Conservation (phyloP, 2,797 vertebrate genomes). For the Sorex maritimensis region DNA sequence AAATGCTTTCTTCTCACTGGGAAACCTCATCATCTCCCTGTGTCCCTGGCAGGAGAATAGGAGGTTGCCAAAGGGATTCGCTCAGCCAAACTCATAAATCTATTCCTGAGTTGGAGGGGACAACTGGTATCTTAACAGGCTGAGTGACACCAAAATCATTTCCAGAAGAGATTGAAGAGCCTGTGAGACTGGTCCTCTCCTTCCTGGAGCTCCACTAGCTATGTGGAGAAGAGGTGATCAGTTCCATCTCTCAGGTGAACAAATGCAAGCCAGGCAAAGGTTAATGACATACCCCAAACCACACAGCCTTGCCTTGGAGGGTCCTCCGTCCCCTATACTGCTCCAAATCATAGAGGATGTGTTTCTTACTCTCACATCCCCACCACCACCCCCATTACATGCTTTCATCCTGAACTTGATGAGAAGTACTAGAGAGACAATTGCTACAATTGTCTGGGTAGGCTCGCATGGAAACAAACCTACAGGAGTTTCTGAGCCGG, state of each 20-base stretch:
- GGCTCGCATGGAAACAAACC: background rate
- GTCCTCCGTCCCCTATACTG: background rate
- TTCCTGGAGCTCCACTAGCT: background rate
- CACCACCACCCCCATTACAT: background rate
- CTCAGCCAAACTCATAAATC: background rate
- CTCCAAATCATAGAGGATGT: background rate
- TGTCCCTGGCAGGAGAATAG: background rate
- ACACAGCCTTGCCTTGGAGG: too few relatives aligned
- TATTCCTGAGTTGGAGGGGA: background rate
- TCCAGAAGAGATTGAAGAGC: background rate
- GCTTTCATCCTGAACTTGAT: background rate
- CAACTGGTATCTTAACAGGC: background rate
- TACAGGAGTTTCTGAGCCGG: background rate
- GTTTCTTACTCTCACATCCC: background rate
- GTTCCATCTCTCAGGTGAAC: background rate
- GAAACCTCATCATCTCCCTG: background rate
- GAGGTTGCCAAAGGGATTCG: background rate
- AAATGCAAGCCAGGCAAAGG: background rate
- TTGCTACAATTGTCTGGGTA: background rate
- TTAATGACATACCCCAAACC: rapidly evolving
- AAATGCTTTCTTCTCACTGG: background rate
- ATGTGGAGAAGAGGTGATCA: background rate
- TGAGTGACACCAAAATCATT: background rate
- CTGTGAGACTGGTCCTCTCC: background rate
- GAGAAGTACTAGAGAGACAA: background rate